Base-by-base conservation (phyloP, 2,888 invertebrate genomes). In the Chymomyza caudatula region DNA sequence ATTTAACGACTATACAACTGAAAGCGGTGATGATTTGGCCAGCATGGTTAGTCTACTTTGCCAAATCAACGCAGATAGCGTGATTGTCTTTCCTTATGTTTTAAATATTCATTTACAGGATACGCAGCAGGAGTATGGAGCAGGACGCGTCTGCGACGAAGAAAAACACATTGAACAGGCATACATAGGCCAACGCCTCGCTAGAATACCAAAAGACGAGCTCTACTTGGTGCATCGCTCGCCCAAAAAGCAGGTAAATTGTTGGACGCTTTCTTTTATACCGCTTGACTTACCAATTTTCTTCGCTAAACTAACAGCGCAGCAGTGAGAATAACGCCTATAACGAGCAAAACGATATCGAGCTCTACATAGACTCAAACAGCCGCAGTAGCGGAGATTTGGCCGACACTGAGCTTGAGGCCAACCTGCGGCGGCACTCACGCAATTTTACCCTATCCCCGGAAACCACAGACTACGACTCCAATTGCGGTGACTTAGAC, bases 391-490 rank as follows among this genome's bases (percentile, higher is more conserved):
- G 90, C 65, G 88, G 88, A 42, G 90, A 90, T 59, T 69, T 89
- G 58, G 89, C 86, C 4, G 90, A 90, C 59, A 89, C 88, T 11
- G 89, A 90, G 72, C 66, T 89, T 69, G 88, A 89, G 71, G 85
- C 87, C 22, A 89, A 90, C 80, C 69, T 89, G 44, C 87, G 89
- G 0, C 86, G 89, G 52, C 94, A 94, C 88, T 94, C 95, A 79
- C 93, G 95, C 54, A 96, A 97, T 89, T 97, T 97, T 89, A 96
- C 97, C 3, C 92, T 97, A 52, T 97, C 97, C 43, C 97, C 97
- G 1, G 97, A 97, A 91, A 96, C 96, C 0, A 98, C 97, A 60
- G 84, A 97, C 90, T 97, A 96, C 89, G 97, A 96, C 91, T 96
- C 96, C 72, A 95, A 96, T 89, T 94, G 94, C 87, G 94, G 94